Evolutionary conservation across 2,113 vertebrate species (phyloP).

Genomic region (Mesembrinibis cayennensis): DNA sequence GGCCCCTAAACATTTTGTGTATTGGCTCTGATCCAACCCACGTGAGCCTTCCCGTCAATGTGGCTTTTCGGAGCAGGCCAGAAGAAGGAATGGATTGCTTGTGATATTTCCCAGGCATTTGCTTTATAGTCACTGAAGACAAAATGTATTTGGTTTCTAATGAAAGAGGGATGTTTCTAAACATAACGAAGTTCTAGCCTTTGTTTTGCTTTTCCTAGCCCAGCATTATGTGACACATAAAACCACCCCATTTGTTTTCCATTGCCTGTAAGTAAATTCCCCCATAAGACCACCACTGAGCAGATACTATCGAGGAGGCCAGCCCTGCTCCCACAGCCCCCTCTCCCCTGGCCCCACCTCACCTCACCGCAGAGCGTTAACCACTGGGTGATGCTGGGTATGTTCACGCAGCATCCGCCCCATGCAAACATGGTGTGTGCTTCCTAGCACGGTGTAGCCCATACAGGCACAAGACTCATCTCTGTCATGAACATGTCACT

Average conservation of each 20-base stretch:
- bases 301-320: not conserved
- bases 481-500: not conserved
- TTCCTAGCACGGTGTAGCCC: not conserved
- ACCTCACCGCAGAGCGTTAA: not conserved
- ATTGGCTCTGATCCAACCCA: not conserved
- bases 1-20: not conserved
- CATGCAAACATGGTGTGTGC: accelerated
- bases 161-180: constrained; percentile 27
- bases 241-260: constrained; percentile 24
- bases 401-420: not conserved
- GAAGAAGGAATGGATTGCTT: constrained; percentile 6
- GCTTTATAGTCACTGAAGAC: constrained; percentile 30
- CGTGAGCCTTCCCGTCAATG: not conserved
- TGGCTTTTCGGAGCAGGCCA: not conserved
- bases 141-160: constrained; percentile 21
- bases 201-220: constrained; percentile 35
- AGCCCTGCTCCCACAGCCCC: not conserved
- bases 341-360: not conserved
- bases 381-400: not conserved
- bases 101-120: constrained; percentile 45
- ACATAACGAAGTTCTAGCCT: constrained; percentile 13
- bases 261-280: constrained; percentile 25
- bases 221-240: not conserved
- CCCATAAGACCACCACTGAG: constrained; percentile 28
- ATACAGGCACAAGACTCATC: not conserved